Evolutionary conservation across 2,797 vertebrate species (phyloP).

Genomic region (Acrocephalus scirpaceus): DNA sequence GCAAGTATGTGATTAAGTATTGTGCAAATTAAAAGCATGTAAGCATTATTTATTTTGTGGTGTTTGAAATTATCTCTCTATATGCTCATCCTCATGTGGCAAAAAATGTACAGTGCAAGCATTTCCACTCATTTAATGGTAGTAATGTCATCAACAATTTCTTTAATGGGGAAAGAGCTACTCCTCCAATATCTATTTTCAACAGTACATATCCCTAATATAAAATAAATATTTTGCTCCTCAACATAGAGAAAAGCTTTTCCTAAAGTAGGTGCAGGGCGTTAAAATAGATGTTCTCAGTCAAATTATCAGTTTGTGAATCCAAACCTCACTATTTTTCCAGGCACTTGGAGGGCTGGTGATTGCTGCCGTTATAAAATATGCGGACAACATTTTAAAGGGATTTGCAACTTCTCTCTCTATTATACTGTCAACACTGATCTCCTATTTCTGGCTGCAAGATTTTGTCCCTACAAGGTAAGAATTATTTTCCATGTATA

Average conservation of each 20-base stretch:
- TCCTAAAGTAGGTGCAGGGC: neutral
- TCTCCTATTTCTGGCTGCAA: conserved; percentile 97
- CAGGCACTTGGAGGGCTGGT: conserved; percentile 97
- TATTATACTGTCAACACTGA: conserved; percentile 96
- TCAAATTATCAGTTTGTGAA: neutral
- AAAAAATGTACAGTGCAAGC: neutral
- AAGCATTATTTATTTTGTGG: neutral
- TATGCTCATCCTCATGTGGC: neutral
- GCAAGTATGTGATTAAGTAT: neutral
- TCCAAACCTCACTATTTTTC: conserved; percentile 27
- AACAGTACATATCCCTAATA: neutral
- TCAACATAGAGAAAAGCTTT: neutral
- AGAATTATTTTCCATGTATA: neutral
- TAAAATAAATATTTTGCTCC: neutral
- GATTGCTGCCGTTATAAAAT: conserved; percentile 98
- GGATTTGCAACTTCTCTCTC: conserved; percentile 98
- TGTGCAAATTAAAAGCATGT: neutral
- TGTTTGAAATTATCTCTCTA: neutral
- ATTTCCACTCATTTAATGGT: neutral
- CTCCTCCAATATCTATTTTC: neutral
- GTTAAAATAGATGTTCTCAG: neutral
- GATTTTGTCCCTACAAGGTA: conserved; percentile 97
- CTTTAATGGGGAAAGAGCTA: neutral
- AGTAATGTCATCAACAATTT: neutral
- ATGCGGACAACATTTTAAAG: conserved; percentile 98